Evolutionary conservation across 1,140 invertebrate species (phyloP), one percentile per base, ranked within the genome.

Genomic region (Radopholus similis): DNA sequence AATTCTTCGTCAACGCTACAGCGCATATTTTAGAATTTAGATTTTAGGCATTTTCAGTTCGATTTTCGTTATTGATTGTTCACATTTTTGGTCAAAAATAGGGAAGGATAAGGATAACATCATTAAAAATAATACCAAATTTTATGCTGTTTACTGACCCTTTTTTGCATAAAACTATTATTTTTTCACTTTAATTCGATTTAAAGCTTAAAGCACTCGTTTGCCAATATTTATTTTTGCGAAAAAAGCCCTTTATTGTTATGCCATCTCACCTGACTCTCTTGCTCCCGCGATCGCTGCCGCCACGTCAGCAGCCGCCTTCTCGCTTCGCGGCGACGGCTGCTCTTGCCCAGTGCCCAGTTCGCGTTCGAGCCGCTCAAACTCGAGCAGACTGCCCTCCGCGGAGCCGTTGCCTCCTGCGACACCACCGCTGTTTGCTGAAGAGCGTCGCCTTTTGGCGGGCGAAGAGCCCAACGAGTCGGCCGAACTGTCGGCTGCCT

Each of bases 301-400:
- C 32, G 34, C 54, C 37, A 44, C 67, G 70, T 15, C 68, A 32
- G 28, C 68, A 42, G 23, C 23, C 13, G n/a, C 47, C 15, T 26
- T 51, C 30, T 51, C 47, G 30, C 30, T 51, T 15, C 23, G 9
- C 30, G 47, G 47, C 47, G 47, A 51, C 1, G 9, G 23, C 23
- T 15, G 8, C 5, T 28, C 15, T 5, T 26, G 47, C 30, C 30
- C 47, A 51, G 47, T 28, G 4, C 18, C 47, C 1, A 62, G 40
- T 62, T 62, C 59, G 26, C 32, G 59, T 34, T 62, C 59, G 47
- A 62, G 40, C 49, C 59, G 26, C 47, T 62, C 59, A 62, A 62
- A 62, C 47, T 62, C 59, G 4, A 38, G 34, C 30, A 49, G 49
- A 58, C 66, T 69, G 53, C 67, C 67, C 32, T 68, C 44, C 2